Percentiles rank a stretch among this genome's conserved stretches.
Conservation (phyloP, 2,113 vertebrate genomes). For the Gymnobelideus leadbeateri region DNA sequence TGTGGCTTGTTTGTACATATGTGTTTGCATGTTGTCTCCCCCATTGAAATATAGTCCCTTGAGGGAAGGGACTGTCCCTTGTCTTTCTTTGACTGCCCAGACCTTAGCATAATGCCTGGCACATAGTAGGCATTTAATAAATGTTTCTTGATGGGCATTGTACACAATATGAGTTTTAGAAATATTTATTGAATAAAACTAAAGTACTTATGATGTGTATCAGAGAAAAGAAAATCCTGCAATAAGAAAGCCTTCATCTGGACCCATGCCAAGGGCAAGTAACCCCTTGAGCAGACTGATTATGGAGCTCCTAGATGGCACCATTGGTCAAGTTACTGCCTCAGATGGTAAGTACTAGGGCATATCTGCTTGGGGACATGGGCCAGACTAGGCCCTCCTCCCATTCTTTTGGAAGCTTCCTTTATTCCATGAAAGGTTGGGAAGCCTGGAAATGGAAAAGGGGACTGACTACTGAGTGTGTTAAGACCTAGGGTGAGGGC, state of each 20-base stretch:
- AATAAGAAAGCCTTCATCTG: background rate
- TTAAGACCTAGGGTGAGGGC: background rate
- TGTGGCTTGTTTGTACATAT: too few species aligned
- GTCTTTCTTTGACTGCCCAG: too few species aligned
- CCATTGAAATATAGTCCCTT: too few species aligned
- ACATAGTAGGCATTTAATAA: background rate
- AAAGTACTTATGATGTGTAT: background rate
- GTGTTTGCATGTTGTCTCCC: too few species aligned
- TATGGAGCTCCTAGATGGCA: background rate
- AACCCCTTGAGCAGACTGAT: background rate
- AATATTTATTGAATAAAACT: background rate
- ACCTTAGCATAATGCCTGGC: too few species aligned
- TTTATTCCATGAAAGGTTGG: rapidly evolving
- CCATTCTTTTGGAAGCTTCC: background rate
- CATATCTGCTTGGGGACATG: too few species aligned
- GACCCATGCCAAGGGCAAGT: background rate
- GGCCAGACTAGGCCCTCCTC: too few species aligned
- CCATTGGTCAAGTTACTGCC: background rate
- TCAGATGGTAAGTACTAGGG: background rate
- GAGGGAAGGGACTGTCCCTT: too few species aligned
- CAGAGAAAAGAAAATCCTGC: background rate
- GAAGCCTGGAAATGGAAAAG: rapidly evolving
- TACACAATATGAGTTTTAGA: background rate
- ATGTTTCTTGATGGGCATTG: background rate
- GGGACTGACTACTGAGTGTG: too few species aligned